Evolutionary conservation across 1,140 invertebrate genomes (phyloP).

Genomic region (Aphidius gifuensis): DNA sequence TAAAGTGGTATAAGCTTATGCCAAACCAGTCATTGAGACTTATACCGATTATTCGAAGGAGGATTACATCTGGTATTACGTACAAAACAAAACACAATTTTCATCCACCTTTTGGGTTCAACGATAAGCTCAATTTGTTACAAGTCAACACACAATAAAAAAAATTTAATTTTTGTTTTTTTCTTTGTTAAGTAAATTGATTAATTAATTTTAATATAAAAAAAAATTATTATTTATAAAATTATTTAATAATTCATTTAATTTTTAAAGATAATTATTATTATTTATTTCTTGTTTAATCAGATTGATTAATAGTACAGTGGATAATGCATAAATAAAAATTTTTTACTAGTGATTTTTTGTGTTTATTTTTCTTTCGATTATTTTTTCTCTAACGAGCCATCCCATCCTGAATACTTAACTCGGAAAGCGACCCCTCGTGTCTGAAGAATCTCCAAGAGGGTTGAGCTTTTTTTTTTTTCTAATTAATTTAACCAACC

Average conservation of each 20-base stretch:
- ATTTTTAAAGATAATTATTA: too few relatives aligned
- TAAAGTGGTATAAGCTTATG: neutral
- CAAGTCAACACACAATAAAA: neutral
- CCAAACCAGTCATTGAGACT: constrained; percentile 28
- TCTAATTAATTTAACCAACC: constrained; percentile 35
- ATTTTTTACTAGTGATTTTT: constrained; percentile 16
- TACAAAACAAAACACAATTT: constrained; percentile 21
- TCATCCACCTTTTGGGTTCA: constrained; percentile 10
- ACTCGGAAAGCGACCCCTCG: neutral
- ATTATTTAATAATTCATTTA: too few relatives aligned
- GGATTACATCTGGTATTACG: constrained; percentile 38
- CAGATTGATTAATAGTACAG: too few relatives aligned
- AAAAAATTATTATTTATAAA: too few relatives aligned
- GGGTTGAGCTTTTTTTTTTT: constrained; percentile 14
- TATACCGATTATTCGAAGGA: constrained; percentile 40
- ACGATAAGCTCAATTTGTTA: constrained; percentile 13
- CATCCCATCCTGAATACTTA: constrained; percentile 23
- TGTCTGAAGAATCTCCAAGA: too few relatives aligned
- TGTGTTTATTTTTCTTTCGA: constrained; percentile 1
- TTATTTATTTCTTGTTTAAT: too few relatives aligned
- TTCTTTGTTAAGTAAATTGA: too few relatives aligned
- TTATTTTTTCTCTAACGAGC: constrained; percentile 22
- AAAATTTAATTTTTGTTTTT: too few relatives aligned
- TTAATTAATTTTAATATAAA: too few relatives aligned
- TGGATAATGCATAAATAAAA: too few relatives aligned